Evolutionary conservation across 2,797 vertebrate species (phyloP), one percentile per base, ranked within the genome.

Genomic region (Clarias pachynema): DNA sequence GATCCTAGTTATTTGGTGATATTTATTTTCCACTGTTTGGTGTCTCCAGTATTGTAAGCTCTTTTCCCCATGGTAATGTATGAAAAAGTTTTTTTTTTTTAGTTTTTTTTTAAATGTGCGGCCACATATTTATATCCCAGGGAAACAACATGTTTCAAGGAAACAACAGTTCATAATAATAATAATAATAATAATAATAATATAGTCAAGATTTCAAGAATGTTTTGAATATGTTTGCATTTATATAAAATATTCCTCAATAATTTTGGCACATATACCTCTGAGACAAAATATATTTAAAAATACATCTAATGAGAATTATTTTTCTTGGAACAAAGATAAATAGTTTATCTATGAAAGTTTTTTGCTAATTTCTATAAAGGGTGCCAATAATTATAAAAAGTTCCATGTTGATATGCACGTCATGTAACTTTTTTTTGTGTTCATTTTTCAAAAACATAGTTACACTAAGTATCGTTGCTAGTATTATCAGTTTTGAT

Each of bases 401-500:
- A 77, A 84, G 26, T 57, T 86, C 26, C 84, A 84, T 88, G 62
- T 86, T 91, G 80, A 84, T 87, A 88, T 87, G 88, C 85, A 88
- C 62, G 82, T 84, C 84, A 87, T 89, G 63, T 68, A 44, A 79
- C 18, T 75, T 6, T 57, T 91, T 90, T 90, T 69, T 83, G 77
- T 83, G 24, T 5, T 82, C 75, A n/a, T 60, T 24, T 40, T 37
- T 0, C 16, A 37, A 56, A 22, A 40, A 63, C 57, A 87, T 62
- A n/a, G 72, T 89, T 89, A 87, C 57, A 80, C 85, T 80, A 29
- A 20, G 86, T 78, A 40, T 86, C 82, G 75, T 86, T 93, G 87
- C 89, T 90, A 81, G 82, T 90, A 89, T 87, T 88, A 88, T 88
- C 79, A 82, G 73, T 88, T 84, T 86, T 88, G 86, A 84, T 89